Evolutionary conservation across 2,797 vertebrate genomes (phyloP).

Genomic region (Sebastes diaconus): DNA sequence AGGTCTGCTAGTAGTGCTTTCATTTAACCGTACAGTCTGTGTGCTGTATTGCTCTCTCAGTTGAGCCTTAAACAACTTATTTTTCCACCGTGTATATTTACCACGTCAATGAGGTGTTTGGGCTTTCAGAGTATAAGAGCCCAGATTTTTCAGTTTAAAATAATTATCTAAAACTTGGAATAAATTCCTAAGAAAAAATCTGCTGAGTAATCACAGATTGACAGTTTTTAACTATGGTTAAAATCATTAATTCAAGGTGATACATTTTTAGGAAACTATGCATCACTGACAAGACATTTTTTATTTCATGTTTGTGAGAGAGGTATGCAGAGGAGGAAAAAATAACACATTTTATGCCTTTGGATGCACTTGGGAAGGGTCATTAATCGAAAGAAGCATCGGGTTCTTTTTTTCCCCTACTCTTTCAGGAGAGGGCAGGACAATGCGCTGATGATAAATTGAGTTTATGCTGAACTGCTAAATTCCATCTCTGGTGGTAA

Average conservation of each 20-base stretch:
- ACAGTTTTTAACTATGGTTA: not conserved
- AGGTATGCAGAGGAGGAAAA: conserved; percentile 58
- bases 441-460: conserved; percentile 86
- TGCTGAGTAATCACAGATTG: not conserved
- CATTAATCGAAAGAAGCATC: conserved; percentile 81
- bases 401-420: conserved; percentile 49
- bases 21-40: conserved; percentile 34
- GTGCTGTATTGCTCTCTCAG: conserved; percentile 18
- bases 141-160: not conserved
- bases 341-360: conserved; percentile 54
- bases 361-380: conserved; percentile 75
- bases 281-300: conserved; percentile 53
- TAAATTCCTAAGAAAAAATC: not conserved
- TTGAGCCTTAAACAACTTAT: conserved; percentile 12
- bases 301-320: conserved; percentile 17
- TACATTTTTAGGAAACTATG: conserved; percentile 20
- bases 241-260: conserved; percentile 10
- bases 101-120: not conserved
- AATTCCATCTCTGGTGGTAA: conserved; percentile 84
- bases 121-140: not conserved
- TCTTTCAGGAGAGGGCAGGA: conserved; percentile 78
- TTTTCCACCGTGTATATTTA: not conserved
- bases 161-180: not conserved
- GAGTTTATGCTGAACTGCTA: conserved; percentile 82
- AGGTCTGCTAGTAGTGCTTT: conserved; percentile 51